Evolutionary conservation across 2,797 vertebrate genomes (phyloP).

Genomic region (Hemitrygon akajei): DNA sequence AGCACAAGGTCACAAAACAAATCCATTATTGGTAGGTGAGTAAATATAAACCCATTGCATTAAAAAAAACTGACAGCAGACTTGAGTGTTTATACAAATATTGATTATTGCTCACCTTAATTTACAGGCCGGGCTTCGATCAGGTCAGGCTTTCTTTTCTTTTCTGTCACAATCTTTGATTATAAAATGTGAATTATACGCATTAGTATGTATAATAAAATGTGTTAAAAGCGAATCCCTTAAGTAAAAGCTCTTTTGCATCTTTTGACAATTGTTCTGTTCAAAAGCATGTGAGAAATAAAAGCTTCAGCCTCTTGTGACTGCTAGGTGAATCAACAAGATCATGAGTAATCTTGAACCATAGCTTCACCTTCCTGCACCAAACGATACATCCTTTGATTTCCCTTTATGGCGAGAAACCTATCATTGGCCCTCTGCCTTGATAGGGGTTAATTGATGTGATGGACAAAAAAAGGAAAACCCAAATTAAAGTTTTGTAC

Average conservation of each 20-base stretch:
- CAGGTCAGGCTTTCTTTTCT: too few species aligned
- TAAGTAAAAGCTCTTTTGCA: not conserved
- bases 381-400: too few species aligned
- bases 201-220: not conserved
- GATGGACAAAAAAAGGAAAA: too few species aligned
- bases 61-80: not conserved
- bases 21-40: not conserved
- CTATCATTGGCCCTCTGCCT: too few species aligned
- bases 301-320: too few species aligned
- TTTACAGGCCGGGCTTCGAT: not conserved
- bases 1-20: not conserved
- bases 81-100: not conserved
- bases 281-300: too few species aligned
- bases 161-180: not conserved
- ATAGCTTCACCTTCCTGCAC: too few species aligned
- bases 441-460: too few species aligned
- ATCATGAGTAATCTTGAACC: too few species aligned
- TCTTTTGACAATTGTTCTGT: not conserved
- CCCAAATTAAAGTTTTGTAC: too few species aligned
- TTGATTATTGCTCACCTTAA: not conserved
- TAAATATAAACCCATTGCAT: not conserved
- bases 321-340: too few species aligned
- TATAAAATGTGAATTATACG: not conserved
- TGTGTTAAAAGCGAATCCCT: not conserved
- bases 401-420: too few species aligned